These are phyloP conservation scores for Argynnis bischoffii DNA, from an alignment of 2,888 invertebrate species.

Conservation along the genomic window DNA sequence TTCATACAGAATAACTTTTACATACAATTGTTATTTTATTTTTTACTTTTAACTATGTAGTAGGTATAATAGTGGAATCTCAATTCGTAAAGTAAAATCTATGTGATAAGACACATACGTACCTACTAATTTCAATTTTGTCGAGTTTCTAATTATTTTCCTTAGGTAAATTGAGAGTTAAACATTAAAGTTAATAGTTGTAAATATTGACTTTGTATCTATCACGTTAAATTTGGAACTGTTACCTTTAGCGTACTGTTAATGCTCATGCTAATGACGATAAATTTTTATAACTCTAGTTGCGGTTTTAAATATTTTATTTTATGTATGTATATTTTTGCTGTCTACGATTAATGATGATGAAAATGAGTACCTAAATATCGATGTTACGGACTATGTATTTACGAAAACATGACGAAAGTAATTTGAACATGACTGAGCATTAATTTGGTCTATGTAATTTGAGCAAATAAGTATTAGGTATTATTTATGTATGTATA, in stretches of 20 bases:
- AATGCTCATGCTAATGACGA: conserved; percentile 63
- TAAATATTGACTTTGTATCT: conserved; percentile 47
- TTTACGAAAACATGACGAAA: conserved; percentile 9
- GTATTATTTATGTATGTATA: not conserved
- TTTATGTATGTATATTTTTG: not conserved
- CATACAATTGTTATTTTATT: no score
- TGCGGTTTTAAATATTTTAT: conserved; percentile 11
- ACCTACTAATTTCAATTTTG: not conserved
- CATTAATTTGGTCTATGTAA: conserved; percentile 14
- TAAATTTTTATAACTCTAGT: conserved; percentile 54
- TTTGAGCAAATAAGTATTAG: conserved; percentile 13
- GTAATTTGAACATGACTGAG: conserved; percentile 32
- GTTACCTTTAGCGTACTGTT: conserved; percentile 73
- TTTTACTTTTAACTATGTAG: not conserved
- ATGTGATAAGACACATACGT: no score
- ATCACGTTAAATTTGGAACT: conserved; percentile 45
- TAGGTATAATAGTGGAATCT: not conserved
- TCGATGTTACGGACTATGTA: not conserved
- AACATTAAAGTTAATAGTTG: conserved; percentile 52
- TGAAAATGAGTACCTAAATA: not conserved
- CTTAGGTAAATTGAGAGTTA: conserved; percentile 34
- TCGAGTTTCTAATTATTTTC: conserved; percentile 37
- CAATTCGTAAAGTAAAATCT: not conserved
- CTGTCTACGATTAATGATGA: not conserved
- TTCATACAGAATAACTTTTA: no score